These are phyloP conservation scores for Peromyscus maniculatus DNA, from an alignment of 2,113 vertebrate genomes.

Conservation along the genomic window DNA sequence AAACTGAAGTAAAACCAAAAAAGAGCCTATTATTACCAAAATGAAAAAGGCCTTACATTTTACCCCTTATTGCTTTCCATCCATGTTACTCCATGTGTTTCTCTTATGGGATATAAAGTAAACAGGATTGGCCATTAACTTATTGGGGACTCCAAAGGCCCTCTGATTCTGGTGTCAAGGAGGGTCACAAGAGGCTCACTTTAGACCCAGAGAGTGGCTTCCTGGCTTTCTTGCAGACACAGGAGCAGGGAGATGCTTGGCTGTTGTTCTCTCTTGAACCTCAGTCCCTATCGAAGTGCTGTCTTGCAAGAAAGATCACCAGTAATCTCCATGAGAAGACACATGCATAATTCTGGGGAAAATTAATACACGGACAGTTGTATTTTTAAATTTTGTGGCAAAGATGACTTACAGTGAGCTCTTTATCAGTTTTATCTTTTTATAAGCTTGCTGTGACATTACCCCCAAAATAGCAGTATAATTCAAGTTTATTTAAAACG, in stretches of 20 bases:
- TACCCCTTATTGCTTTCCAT: neutral
- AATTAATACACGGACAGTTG: neutral
- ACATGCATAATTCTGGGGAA: neutral
- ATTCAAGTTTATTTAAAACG: slow-evolving; percentile 60
- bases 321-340: neutral
- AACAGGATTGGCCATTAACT: neutral
- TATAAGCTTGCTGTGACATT: slow-evolving; percentile 44
- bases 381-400: slow-evolving; percentile 35
- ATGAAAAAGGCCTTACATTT: neutral
- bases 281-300: neutral
- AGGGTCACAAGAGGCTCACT: neutral
- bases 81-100: neutral
- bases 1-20: neutral
- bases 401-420: slow-evolving; percentile 37
- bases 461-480: slow-evolving; percentile 20
- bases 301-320: neutral
- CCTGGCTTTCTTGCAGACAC: neutral
- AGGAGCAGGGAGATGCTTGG: neutral
- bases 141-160: neutral
- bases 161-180: neutral
- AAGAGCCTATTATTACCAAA: neutral
- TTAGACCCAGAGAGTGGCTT: neutral
- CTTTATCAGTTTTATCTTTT: slow-evolving; percentile 14
- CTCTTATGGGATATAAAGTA: neutral
- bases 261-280: neutral